Percentiles rank a stretch among this genome's conserved stretches.
Evolutionary conservation across 2,113 vertebrate genomes (phyloP).

Genomic region (Pimephales promelas): DNA sequence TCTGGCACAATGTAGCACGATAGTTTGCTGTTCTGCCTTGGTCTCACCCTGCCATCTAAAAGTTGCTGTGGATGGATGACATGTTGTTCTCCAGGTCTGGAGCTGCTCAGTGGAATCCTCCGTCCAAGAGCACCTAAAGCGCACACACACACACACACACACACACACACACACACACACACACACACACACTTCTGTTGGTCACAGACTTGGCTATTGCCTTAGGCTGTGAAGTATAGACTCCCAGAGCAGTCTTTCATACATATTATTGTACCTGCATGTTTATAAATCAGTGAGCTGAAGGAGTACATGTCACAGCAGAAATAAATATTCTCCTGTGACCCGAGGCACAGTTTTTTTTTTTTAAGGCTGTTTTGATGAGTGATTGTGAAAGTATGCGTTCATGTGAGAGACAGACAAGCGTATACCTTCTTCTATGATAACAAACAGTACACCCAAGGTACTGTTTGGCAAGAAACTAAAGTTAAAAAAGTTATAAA

Average conservation of each 20-base stretch:
- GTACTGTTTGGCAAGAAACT: neutral
- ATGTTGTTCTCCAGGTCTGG: constrained; percentile 73
- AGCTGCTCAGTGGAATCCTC: constrained; percentile 68
- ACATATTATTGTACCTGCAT: constrained; percentile 18
- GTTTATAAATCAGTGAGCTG: neutral
- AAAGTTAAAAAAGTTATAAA: neutral
- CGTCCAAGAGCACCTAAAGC: constrained; percentile 66
- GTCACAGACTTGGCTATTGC: neutral
- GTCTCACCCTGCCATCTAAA: constrained; percentile 80
- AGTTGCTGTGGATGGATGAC: constrained; percentile 80
- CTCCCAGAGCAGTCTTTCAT: neutral
- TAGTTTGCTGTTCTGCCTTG: neutral
- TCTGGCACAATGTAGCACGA: neutral
- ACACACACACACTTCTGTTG: constrained; percentile 39
- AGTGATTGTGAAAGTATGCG: constrained; percentile 24
- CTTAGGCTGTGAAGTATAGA: constrained; percentile 2
- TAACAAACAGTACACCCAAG: constrained; percentile 23
- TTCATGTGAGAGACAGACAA: constrained; percentile 29
- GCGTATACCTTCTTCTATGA: constrained; percentile 9
- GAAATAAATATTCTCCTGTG: neutral
- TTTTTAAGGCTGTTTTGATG: neutral
- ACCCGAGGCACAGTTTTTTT: constrained; percentile 21
- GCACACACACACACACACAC: constrained; percentile 59
- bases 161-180: constrained; percentile 51
- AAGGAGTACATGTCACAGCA: constrained; percentile 17